These are phyloP conservation scores for Abrostola tripartita DNA, from an alignment of 2,888 invertebrate species.

Conservation along the genomic window DNA sequence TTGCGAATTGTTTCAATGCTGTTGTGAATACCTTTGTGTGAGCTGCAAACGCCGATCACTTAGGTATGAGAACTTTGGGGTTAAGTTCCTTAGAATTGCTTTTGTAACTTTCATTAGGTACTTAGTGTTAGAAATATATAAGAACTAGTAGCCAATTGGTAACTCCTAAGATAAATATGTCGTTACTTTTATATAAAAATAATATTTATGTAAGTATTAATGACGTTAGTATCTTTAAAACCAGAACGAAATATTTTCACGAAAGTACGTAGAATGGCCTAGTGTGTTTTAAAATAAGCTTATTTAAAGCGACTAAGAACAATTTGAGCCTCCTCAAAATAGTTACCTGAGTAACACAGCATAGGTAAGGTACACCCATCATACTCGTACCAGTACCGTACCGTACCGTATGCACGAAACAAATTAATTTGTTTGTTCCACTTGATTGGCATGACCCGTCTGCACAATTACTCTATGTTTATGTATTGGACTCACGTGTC, in stretches of 20 bases:
- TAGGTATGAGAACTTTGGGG: slow-evolving; percentile 31
- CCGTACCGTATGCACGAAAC: slow-evolving; percentile 7
- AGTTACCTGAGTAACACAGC: not conserved
- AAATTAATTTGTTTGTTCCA: slow-evolving; percentile 28
- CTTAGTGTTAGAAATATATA: too few species aligned
- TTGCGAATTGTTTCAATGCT: slow-evolving; percentile 41
- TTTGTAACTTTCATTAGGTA: too few species aligned
- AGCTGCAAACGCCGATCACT: slow-evolving; percentile 44
- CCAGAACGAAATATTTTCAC: too few species aligned
- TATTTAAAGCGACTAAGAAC: too few species aligned
- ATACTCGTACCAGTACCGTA: not conserved
- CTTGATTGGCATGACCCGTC: slow-evolving; percentile 39
- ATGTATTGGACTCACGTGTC: slow-evolving; percentile 66
- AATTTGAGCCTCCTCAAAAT: not conserved
- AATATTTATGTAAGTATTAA: too few species aligned
- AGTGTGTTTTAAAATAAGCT: too few species aligned
- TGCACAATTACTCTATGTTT: slow-evolving; percentile 60
- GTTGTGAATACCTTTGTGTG: slow-evolving; percentile 49
- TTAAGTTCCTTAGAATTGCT: slow-evolving; percentile 13
- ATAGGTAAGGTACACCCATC: not conserved
- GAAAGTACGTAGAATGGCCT: too few species aligned
- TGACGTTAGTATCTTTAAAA: too few species aligned
- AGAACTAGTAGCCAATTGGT: too few species aligned
- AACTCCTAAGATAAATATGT: too few species aligned
- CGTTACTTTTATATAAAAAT: too few species aligned